Evolutionary conservation across 1,140 invertebrate species (phyloP).

Genomic region (Drosophila kanapiae): DNA sequence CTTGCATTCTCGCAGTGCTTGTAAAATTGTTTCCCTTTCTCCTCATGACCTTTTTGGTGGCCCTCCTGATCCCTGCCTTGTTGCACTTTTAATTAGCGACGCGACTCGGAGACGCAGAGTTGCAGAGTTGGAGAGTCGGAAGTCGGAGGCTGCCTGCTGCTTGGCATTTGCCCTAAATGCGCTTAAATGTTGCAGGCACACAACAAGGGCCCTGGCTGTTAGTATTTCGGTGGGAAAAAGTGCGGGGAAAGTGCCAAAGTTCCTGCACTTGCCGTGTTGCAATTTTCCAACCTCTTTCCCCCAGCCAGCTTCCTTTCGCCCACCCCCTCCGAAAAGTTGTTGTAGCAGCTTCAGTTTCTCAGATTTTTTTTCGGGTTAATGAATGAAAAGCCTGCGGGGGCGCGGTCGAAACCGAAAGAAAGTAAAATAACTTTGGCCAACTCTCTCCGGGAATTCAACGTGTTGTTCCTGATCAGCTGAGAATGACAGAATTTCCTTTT

Average conservation of each 20-base stretch:
- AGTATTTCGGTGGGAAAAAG: conserved; percentile 19
- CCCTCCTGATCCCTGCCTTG: conserved; percentile 38
- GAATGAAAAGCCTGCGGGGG: conserved; percentile 44
- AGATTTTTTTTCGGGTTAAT: conserved; percentile 16
- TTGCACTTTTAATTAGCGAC: conserved; percentile 83
- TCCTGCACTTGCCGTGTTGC: conserved; percentile 53
- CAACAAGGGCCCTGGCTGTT: conserved; percentile 21
- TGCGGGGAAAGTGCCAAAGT: conserved; percentile 26
- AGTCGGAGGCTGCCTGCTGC: conserved; percentile 23
- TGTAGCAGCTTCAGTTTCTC: conserved; percentile 29
- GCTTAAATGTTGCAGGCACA: conserved; percentile 66
- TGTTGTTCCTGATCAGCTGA: conserved; percentile 45
- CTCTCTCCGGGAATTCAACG: conserved; percentile 22
- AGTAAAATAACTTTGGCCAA: conserved; percentile 39
- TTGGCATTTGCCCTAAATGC: conserved; percentile 76
- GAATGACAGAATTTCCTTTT: conserved; percentile 27
- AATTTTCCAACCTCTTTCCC: conserved; percentile 28
- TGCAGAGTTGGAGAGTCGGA: conserved; percentile 15
- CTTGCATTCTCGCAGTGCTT: not conserved
- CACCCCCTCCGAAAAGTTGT: conserved; percentile 36
- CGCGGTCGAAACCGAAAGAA: not conserved
- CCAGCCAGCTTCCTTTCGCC: conserved; percentile 24
- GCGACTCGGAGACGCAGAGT: conserved; percentile 42
- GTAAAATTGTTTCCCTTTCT: not conserved
- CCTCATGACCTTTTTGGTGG: conserved; percentile 12